Percentiles rank a stretch among this genome's conserved stretches.
Conservation (phyloP, 2,888 invertebrate genomes). For the Phyllotreta striolata region DNA sequence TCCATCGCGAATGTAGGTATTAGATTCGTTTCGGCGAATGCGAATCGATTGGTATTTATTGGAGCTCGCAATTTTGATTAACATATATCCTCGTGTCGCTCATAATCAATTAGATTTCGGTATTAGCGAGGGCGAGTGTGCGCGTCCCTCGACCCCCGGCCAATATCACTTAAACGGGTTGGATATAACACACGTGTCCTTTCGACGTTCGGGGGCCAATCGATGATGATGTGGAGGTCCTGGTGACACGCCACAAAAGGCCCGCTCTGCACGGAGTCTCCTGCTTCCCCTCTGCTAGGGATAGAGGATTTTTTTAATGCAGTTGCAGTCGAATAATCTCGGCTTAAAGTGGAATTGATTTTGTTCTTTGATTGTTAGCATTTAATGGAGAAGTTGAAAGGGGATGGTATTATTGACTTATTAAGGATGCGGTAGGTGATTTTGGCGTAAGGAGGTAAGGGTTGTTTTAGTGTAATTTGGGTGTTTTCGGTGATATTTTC, state of each 20-base stretch:
- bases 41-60: slow-evolving; percentile 3
- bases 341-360: not conserved
- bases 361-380: too few relatives aligned
- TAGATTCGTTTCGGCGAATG: too few relatives aligned
- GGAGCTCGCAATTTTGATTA: slow-evolving; percentile 25
- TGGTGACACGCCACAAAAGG: slow-evolving; percentile 23
- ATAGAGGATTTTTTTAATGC: not conserved
- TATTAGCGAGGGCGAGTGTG: slow-evolving; percentile 12
- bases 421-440: too few relatives aligned
- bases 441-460: too few relatives aligned
- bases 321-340: not conserved
- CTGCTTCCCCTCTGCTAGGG: too few relatives aligned
- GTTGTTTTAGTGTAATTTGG: too few relatives aligned
- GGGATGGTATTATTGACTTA: too few relatives aligned
- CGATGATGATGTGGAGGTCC: slow-evolving; percentile 16
- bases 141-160: slow-evolving; percentile 26
- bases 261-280: slow-evolving; percentile 4
- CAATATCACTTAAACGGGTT: slow-evolving; percentile 50
- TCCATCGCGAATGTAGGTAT: too few relatives aligned
- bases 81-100: slow-evolving; percentile 26
- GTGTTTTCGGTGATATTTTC: too few relatives aligned
- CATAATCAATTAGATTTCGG: slow-evolving; percentile 24
- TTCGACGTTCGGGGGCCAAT: slow-evolving; percentile 42
- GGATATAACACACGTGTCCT: slow-evolving; percentile 50
- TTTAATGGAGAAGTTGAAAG: too few relatives aligned